Base-by-base conservation (phyloP, 2,797 vertebrate species). In the Hozukius guyotensis region DNA sequence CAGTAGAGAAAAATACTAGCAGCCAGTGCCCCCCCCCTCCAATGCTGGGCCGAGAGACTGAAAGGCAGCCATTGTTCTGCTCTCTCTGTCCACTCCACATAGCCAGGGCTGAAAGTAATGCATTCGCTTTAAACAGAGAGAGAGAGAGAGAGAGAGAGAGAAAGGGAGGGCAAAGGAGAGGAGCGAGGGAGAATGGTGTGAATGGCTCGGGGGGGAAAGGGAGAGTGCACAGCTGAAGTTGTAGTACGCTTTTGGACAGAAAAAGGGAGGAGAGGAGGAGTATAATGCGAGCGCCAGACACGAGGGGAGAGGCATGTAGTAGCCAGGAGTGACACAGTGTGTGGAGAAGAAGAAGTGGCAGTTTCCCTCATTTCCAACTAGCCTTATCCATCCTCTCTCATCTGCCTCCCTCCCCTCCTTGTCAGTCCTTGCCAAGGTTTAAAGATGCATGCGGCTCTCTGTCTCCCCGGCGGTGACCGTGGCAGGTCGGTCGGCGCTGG, bases 21-120 rank as follows among this genome's bases (percentile, higher is more conserved):
- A 91, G 81, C 88, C 83, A 71, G n/a, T 63, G 14, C 0, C 20
- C 76, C 60, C 14, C 12, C 32, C 18, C 36, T 20, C 56, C 56
- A 77, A 77, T 29, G 83, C 90, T 81, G 86, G 80, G 87, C 90
- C 83, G 88, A 92, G 90, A 86, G 81, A 89, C 94, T 97, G 95
- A 97, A 97, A 97, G 96, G 91, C 89, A 56, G 75, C 94, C 94
- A 96, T 97, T 99, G 97, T 98, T 97, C 93, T 94, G 88, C 82
- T 92, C 81, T 84, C 91, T 91, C 87, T 90, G 93, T 95, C 94
- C 92, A 94, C 95, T 94, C 91, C 95, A 93, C 91, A 95, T 87
- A 93, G 89, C 90, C 84, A 52, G 88, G 92, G 91, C 95, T 93
- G 90, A 89, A 95, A 97, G 95, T 94, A 94, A 94, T 96, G 96